These are phyloP conservation scores for Passerculus sandwichensis DNA, from an alignment of 2,797 vertebrate species.

Conservation along the genomic window DNA sequence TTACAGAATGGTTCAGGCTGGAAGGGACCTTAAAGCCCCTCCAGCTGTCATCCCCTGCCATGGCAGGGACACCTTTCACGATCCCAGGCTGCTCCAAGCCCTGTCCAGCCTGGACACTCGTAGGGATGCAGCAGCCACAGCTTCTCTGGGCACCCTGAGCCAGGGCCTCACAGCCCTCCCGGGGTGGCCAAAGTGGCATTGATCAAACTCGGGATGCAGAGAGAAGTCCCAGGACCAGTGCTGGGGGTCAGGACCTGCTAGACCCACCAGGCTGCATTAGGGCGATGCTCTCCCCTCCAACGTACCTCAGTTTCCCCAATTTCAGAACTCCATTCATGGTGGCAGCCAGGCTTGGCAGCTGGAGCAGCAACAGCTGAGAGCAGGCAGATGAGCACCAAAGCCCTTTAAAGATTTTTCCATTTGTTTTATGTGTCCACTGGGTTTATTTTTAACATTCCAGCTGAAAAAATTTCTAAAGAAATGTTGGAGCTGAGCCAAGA, in stretches of 20 bases:
- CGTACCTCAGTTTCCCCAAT: neutral
- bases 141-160: neutral
- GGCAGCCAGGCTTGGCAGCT: neutral
- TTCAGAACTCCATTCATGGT: accelerated
- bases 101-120: accelerated
- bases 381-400: neutral
- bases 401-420: slow-evolving; percentile 34
- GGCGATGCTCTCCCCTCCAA: neutral
- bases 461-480: neutral
- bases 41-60: neutral
- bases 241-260: neutral
- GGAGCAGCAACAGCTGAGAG: neutral
- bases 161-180: neutral
- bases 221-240: neutral
- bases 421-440: neutral
- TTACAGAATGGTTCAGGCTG: neutral
- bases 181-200: neutral
- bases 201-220: accelerated
- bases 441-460: slow-evolving; percentile 56
- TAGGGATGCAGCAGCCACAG: neutral
- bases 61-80: neutral
- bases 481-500: neutral
- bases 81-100: neutral
- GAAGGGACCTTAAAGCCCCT: neutral
- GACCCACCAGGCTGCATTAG: accelerated